phyloP scores from a whole-genome alignment of 2,113 vertebrate species.

The Lota lota region DNA sequence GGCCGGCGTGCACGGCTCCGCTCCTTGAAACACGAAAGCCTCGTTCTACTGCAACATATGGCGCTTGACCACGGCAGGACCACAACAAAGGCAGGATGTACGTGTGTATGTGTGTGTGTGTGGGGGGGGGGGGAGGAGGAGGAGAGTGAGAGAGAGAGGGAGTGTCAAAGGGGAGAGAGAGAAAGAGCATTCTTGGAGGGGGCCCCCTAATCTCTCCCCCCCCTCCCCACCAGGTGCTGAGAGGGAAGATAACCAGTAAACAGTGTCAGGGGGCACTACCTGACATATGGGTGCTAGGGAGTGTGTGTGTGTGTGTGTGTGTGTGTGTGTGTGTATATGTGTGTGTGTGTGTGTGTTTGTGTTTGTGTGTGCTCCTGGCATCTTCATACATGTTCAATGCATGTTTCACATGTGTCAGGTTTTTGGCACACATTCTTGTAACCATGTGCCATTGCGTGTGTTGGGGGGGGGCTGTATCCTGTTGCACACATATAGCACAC shows the following conservation, averaged over 20 bases:
- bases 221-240: constrained; percentile 65
- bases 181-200: constrained; percentile 49
- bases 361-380: not conserved
- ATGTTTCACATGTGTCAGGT: no score
- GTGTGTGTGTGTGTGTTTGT: not conserved
- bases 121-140: no score
- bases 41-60: constrained; percentile 47
- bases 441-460: not conserved
- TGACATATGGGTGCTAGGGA: constrained; percentile 39
- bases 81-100: constrained; percentile 63
- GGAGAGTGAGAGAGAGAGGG: constrained; percentile 23
- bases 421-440: no score
- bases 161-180: constrained; percentile 44
- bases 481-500: no score
- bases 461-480: not conserved
- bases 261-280: constrained; percentile 46
- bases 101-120: constrained; percentile 5
- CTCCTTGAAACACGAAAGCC: constrained; percentile 39
- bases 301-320: constrained; percentile 20
- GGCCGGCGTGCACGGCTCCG: constrained; percentile 13
- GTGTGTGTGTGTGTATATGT: not conserved
- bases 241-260: constrained; percentile 67
- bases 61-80: constrained; percentile 49
- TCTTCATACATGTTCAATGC: no score
- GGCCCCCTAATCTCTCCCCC: constrained; percentile 52